Percentiles rank a stretch among this genome's conserved stretches.
Conservation (phyloP, 2,113 vertebrate species). For the Pluvianellus socialis region DNA sequence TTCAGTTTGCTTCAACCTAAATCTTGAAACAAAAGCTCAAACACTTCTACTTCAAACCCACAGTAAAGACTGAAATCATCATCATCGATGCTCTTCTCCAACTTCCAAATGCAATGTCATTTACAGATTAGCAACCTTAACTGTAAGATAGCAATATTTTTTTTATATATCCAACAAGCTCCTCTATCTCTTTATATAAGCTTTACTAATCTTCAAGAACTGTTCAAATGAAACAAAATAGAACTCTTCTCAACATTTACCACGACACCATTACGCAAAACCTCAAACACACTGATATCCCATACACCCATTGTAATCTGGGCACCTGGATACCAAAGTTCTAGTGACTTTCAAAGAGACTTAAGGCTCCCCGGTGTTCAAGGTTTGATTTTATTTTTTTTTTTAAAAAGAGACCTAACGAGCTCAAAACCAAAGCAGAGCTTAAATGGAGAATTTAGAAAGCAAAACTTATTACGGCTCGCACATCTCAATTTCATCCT, state of each 20-base stretch:
- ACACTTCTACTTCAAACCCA: background rate
- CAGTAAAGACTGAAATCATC: background rate
- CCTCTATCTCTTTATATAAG: background rate
- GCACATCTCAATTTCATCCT: background rate
- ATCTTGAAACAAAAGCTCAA: background rate
- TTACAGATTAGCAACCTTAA: background rate
- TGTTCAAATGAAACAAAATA: background rate
- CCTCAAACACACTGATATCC: background rate
- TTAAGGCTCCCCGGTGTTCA: background rate
- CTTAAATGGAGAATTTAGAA: background rate
- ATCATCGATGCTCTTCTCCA: background rate
- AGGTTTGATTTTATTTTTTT: background rate
- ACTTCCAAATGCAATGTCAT: background rate
- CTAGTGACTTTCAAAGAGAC: background rate
- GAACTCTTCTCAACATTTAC: background rate
- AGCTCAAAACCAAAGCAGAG: background rate
- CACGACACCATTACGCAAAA: background rate
- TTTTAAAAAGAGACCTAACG: rapidly evolving
- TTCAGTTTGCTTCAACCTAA: background rate
- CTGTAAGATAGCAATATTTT: background rate
- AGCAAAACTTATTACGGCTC: background rate
- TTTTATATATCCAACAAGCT: background rate
- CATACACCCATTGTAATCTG: background rate
- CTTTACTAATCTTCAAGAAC: background rate
- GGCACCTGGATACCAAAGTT: background rate